These are phyloP conservation scores for Anser brachyrhynchus DNA, from an alignment of 2,113 vertebrate genomes.

Conservation along the genomic window DNA sequence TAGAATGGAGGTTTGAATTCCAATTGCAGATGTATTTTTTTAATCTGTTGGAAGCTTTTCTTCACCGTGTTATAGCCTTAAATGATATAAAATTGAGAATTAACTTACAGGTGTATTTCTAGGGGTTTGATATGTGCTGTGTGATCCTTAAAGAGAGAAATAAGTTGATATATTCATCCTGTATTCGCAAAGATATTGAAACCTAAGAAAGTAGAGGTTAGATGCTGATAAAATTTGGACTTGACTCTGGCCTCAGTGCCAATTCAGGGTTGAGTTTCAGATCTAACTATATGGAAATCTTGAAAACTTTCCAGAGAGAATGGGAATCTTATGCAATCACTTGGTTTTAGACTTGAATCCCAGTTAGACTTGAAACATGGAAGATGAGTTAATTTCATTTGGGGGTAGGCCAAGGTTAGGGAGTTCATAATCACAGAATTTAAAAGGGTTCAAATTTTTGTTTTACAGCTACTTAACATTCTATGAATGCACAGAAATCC, in stretches of 20 bases:
- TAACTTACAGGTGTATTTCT: neutral
- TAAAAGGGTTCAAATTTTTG: neutral
- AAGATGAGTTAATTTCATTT: neutral
- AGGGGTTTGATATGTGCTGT: neutral
- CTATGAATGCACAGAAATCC: neutral
- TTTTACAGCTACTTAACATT: neutral
- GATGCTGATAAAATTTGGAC: neutral
- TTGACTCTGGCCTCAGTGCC: neutral
- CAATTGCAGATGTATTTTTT: neutral
- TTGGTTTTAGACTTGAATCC: neutral
- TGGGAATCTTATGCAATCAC: neutral
- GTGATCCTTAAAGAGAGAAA: neutral
- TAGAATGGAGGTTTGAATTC: neutral
- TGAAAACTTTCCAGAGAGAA: neutral
- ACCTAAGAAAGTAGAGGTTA: neutral
- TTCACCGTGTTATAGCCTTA: neutral
- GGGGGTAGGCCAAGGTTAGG: neutral
- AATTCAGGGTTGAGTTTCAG: neutral
- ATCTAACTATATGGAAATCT: neutral
- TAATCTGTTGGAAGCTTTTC: neutral
- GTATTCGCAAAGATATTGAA: neutral
- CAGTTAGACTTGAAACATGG: neutral
- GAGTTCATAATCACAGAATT: neutral
- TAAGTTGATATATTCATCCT: neutral
- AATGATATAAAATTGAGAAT: neutral